Evolutionary conservation across 2,888 invertebrate genomes (phyloP), one percentile per base, ranked within the genome.

Genomic region (Perithous albicinctus): DNA sequence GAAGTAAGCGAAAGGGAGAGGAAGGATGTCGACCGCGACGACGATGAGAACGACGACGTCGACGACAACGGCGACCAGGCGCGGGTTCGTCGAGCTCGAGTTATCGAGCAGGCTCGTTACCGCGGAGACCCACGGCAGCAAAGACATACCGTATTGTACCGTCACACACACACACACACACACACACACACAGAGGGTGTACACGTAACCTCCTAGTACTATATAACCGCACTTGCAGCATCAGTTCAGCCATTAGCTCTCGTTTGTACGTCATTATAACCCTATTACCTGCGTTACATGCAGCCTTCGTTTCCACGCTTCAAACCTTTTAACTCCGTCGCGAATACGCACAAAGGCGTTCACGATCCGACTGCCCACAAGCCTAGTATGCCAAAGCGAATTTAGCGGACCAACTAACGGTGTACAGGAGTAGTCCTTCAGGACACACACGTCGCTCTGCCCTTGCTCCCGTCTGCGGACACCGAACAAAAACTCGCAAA

Each of bases 301-400:
- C 48, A 66, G 43, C 74, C 67, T 26, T 79, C 69, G 74, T 69
- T 74, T 67, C 20, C 73, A 51, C 51, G 66, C 61, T 56, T 66
- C 46, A 59, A 66, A 70, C 64, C 48, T 70, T 70, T 70, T 63
- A 69, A 69, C 69, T 63, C 63, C 26, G 63, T 46, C 20, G 54
- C 54, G 46, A 64, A 46, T 54, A 70, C 18, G 48, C 61, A 63
- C 63, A 69, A 63, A 69, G 69, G 61, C 43, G 12, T n/a, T n/a
- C 54, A 20, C 23, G 54, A 29, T 56, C 29, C 54, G 54, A 56
- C 54, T 29, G 54, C 12, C 29, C 29, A 8, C 54, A 12, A 56
- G 29, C 29, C 54, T 26, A 1, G 51, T 20, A 2, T 12, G 23
- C 1, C 20, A 38, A 41, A 54, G 54, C 38, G 38, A 69, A 51